Evolutionary conservation across 2,113 vertebrate species (phyloP), one percentile per base, ranked within the genome.

Genomic region (Anhinga rufa): DNA sequence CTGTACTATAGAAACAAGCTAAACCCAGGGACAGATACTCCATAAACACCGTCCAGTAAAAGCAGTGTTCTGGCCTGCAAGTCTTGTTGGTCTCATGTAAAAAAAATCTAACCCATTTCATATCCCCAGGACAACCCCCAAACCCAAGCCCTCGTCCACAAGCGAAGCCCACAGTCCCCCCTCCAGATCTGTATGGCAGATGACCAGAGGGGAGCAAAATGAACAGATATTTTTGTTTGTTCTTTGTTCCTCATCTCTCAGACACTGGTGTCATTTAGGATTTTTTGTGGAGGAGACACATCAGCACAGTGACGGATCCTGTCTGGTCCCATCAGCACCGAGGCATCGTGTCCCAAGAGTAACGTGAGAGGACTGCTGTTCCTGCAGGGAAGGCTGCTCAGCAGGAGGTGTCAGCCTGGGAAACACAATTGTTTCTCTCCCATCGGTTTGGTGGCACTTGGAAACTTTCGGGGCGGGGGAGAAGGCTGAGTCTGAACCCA

Each of bases 321-420:
- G 96, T 97, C 97, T 97, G 92, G 94, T 97, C 82, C 96, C 95
- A 97, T 97, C 97, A 97, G 95, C 90, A 74, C 51, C 26, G 17
- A 71, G 32, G 87, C 87, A 0, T 55, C 1, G 42, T 60, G 75
- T 95, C 90, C 96, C 93, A 79, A 21, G 88, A 90, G 91, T 96
- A 97, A 97, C 82, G 1, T 17, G 3, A 78, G 89, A 55, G 95
- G 93, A 97, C 94, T 95, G 95, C 74, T 7, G 1, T 64, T 96
- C 96, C 95, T 96, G 96, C 94, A 60, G 95, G 95, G 94, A 92
- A 95, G 82, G 89, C 92, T 90, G 91, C 89, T 95, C 96, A 74
- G 95, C 87, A 0, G 94, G 96, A 95, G 92, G 92, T 92, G 95
- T 96, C 96, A 96, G 96, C 92, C 95, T 31, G 44, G 96, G 72